Evolutionary conservation across 1,140 invertebrate genomes (phyloP), one percentile per base, ranked within the genome.

Genomic region (Drosophila rhopaloa): DNA sequence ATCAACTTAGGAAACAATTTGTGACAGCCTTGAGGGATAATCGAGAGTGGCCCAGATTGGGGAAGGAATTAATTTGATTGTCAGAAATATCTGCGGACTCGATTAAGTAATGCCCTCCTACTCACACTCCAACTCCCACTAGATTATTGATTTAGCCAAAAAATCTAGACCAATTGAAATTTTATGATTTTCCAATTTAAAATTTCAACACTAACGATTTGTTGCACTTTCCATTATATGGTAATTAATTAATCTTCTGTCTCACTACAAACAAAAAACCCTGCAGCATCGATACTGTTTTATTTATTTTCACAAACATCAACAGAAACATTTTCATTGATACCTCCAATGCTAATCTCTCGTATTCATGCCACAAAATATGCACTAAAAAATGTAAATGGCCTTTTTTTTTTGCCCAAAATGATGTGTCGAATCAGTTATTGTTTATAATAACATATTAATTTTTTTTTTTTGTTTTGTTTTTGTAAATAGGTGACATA

Each of bases 1-100:
- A 29, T 35, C 24, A 68, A 68, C 37, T 68, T 68, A n/a, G 46
- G 37, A 68, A 68, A 68, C 65, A 51, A 66, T 66, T 68, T 66
- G 38, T 46, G 61, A 67, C 60, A 65, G 43, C 46, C 60, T 43
- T 66, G 37, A 43, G 46, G 63, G 57, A 65, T 67, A 61, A 51
- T 51, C 46, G 44, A 66, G 44, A 66, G 38, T 55, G 62, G 48
- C 35, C 59, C 66, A 14, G 37, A 41, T 51, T 51, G 44, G n/a
- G 19, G 24, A 11, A 13, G 47, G 10, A 29, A 51, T 51, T 37
- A 40, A 51, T 40, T 61, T 19, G 9, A 27, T 24, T 27, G 37
- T 14, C 16, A 59, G 29, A 32, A 47, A n/a, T 16, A 35, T 63
- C 46, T 16, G 48, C 37, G 29, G 35, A 63, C 27, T 48, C 32